Evolutionary conservation across 2,113 vertebrate genomes (phyloP), one percentile per base, ranked within the genome.

Genomic region (Dromiciops gliroides): DNA sequence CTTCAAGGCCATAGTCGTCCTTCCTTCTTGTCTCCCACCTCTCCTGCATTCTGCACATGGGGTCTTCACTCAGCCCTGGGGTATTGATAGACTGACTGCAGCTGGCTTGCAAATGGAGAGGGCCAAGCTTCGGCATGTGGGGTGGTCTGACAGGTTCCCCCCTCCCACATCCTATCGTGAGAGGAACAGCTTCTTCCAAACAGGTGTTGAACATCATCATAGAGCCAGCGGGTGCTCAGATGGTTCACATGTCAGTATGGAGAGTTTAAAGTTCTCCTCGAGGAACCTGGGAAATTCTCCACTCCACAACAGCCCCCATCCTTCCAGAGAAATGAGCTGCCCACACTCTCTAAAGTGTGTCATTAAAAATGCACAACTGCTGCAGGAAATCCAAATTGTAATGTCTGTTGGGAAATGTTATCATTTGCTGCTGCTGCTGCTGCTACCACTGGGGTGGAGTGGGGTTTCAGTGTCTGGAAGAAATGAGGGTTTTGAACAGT

Each of bases 321-420:
- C 50, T 95, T 96, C 95, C 89, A 51, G 89, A 51, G 90, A 94
- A 96, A 89, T 94, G 94, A 95, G 89, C 96, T 98, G 96, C 90
- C 95, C 90, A 95, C 92, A 90, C 91, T 96, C 96, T 93, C 75
- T 92, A 51, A 96, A 97, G 90, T 60, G 94, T 97, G 93, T 83
- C 96, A 95, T 97, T 93, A 96, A 95, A 98, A 96, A 96, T 9
- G 51, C 93, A 51, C 91, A 91, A 0, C n/a, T 83, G 95, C 95
- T 3, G 48, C 60, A 90, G 96, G 95, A 96, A 91, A 16, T 89
- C 96, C 93, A 53, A 93, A 90, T 93, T 96, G 94, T 92, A 23
- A 0, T 11, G 93, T 96, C 98, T 98, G 95, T 95, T 97, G 26
- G 48, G 93, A 97, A 91, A 92, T 16, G 0, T 91, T 31, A 91